phyloP scores from a whole-genome alignment of 2,797 vertebrate genomes.

The Aeoliscus strigatus region DNA sequence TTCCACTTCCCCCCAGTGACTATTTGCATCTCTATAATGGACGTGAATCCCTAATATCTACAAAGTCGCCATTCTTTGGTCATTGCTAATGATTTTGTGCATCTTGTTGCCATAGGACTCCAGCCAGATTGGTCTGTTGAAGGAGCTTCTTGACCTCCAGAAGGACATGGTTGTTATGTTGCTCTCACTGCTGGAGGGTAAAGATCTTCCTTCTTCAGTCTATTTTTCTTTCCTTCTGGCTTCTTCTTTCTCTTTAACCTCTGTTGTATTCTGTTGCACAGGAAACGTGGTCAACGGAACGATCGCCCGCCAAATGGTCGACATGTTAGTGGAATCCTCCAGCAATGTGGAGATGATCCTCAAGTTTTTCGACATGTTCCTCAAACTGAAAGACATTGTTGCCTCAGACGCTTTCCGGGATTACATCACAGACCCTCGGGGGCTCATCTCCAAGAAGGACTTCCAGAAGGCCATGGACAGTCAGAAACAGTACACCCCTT shows the following conservation, averaged over 20 bases:
- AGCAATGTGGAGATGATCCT: slow-evolving; percentile 98
- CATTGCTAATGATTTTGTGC: slow-evolving; percentile 42
- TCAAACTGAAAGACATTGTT: slow-evolving; percentile 95
- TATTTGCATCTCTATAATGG: slow-evolving; percentile 30
- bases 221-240: neutral
- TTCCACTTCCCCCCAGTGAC: slow-evolving; percentile 23
- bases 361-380: slow-evolving; percentile 99
- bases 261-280: slow-evolving; percentile 45
- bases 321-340: slow-evolving; percentile 97
- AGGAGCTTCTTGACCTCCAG: slow-evolving; percentile 92
- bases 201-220: neutral
- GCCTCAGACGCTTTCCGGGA: slow-evolving; percentile 92
- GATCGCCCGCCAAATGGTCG: slow-evolving; percentile 97
- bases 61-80: neutral
- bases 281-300: slow-evolving; percentile 96
- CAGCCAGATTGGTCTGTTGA: slow-evolving; percentile 90
- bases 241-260: slow-evolving; percentile 6
- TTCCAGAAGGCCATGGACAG: slow-evolving; percentile 99
- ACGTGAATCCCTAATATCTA: slow-evolving; percentile 6
- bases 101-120: slow-evolving; percentile 79
- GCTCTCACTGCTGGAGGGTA: slow-evolving; percentile 90
- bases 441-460: slow-evolving; percentile 96
- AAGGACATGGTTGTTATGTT: slow-evolving; percentile 99
- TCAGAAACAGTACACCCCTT: slow-evolving; percentile 89
- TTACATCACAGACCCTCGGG: slow-evolving; percentile 87